These are phyloP conservation scores for Drosophila truncata DNA, from an alignment of 1,140 invertebrate species.

Conservation along the genomic window DNA sequence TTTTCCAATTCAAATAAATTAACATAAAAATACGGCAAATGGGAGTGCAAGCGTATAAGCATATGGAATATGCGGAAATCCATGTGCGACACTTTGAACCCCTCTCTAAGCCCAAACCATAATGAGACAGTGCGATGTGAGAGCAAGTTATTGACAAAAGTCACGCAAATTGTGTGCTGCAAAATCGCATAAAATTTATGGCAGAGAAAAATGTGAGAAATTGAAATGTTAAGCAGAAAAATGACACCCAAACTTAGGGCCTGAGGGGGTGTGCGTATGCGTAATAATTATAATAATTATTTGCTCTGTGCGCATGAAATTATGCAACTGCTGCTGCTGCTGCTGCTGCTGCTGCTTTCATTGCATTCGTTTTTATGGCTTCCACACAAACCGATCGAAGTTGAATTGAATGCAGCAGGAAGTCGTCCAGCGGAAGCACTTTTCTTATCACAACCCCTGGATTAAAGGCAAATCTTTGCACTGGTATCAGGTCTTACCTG, in stretches of 20 bases:
- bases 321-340: slow-evolving; percentile 60
- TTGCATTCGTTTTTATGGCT: slow-evolving; percentile 31
- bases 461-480: neutral
- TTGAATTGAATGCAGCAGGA: slow-evolving; percentile 3
- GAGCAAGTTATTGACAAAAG: slow-evolving; percentile 78
- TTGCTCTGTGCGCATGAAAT: slow-evolving; percentile 78
- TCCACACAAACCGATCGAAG: slow-evolving; percentile 23
- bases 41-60: slow-evolving; percentile 71
- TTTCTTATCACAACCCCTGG: neutral
- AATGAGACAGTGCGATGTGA: slow-evolving; percentile 51
- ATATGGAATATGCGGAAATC: slow-evolving; percentile 73
- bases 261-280: slow-evolving; percentile 38
- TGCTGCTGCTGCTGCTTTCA: too few species aligned
- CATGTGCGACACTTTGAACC: slow-evolving; percentile 68
- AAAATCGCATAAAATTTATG: slow-evolving; percentile 61
- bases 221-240: slow-evolving; percentile 72
- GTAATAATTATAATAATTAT: slow-evolving; percentile 76
- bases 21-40: slow-evolving; percentile 76
- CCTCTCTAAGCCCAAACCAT: neutral
- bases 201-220: slow-evolving; percentile 65
- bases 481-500: slow-evolving; percentile 49
- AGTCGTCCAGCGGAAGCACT: slow-evolving; percentile 16
- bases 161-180: slow-evolving; percentile 72
- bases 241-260: slow-evolving; percentile 26
- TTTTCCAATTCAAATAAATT: slow-evolving; percentile 74